phyloP scores from a whole-genome alignment of 2,888 invertebrate genomes.

The Hyles lineata region DNA sequence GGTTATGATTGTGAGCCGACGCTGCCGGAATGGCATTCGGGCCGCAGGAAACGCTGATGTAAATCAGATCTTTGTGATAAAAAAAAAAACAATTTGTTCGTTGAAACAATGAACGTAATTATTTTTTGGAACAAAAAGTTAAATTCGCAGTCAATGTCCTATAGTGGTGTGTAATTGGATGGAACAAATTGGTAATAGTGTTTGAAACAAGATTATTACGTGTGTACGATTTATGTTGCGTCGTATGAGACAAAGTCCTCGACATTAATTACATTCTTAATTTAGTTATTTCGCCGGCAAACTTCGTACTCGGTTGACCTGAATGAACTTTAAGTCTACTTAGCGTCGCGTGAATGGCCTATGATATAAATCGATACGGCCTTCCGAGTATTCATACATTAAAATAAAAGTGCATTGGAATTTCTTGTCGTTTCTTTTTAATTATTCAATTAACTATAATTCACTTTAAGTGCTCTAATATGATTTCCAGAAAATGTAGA shows the following conservation, averaged over 20 bases:
- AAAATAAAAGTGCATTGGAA: not conserved
- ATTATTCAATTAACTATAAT: not conserved
- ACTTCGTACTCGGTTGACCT: slow-evolving; percentile 10
- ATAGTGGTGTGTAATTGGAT: slow-evolving; percentile 33
- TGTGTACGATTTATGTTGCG: slow-evolving; percentile 1
- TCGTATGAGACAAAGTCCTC: not conserved
- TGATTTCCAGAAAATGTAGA: not conserved
- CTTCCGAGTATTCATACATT: slow-evolving; percentile 9
- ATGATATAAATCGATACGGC: slow-evolving; percentile 20
- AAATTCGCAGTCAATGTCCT: slow-evolving; percentile 42
- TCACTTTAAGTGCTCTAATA: too few species aligned
- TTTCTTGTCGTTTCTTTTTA: not conserved
- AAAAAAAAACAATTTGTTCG: slow-evolving; percentile 46
- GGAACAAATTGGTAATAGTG: slow-evolving; percentile 28
- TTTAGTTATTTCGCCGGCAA: slow-evolving; percentile 14
- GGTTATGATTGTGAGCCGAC: slow-evolving; percentile 40
- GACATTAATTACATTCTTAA: not conserved
- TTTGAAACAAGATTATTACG: slow-evolving; percentile 19
- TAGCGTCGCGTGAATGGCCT: slow-evolving; percentile 12
- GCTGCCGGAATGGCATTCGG: slow-evolving; percentile 52
- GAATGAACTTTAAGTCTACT: slow-evolving; percentile 22
- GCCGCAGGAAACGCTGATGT: slow-evolving; percentile 55
- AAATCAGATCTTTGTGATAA: slow-evolving; percentile 53
- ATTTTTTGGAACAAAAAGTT: slow-evolving; percentile 40
- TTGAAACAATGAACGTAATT: slow-evolving; percentile 53